A percentile compares a stretch with the other conserved stretches of the same genome.
phyloP scores from a whole-genome alignment of 92 coral and sea anemone genomes.

The Epizoanthus illoricatus region DNA sequence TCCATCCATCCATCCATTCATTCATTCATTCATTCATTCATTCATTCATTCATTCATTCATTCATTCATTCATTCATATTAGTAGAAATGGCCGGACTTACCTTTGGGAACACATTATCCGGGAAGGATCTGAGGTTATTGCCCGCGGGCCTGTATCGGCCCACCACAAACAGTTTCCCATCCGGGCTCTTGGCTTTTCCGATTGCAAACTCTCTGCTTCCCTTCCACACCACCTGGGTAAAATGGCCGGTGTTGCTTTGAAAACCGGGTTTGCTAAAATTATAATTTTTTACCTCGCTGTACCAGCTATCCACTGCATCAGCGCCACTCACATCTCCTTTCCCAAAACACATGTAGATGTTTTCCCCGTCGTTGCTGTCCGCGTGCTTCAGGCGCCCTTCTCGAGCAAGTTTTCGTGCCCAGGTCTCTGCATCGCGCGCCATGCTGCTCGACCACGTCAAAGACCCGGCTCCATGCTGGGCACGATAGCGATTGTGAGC shows the following conservation, averaged over 20 bases:
- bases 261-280: slow-evolving; percentile 68
- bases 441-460: slow-evolving; percentile 87
- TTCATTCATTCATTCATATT: too few relatives aligned
- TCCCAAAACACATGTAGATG: slow-evolving; percentile 67
- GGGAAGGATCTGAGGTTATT: slow-evolving; percentile 74
- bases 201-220: slow-evolving; percentile 69
- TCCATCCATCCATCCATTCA: too few relatives aligned
- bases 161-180: slow-evolving; percentile 86
- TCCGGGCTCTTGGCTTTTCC: slow-evolving; percentile 83
- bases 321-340: slow-evolving; percentile 61
- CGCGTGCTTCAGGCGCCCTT: slow-evolving; percentile 76
- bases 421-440: slow-evolving; percentile 95
- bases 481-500: slow-evolving; percentile 85
- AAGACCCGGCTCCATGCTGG: slow-evolving; percentile 78
- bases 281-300: slow-evolving; percentile 69
- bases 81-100: background rate
- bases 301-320: slow-evolving; percentile 92
- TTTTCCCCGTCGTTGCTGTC: slow-evolving; percentile 89
- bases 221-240: slow-evolving; percentile 90
- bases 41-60: too few relatives aligned
- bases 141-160: slow-evolving; percentile 93
- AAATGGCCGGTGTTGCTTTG: slow-evolving; percentile 86
- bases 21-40: too few relatives aligned
- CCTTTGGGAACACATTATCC: slow-evolving; percentile 75
- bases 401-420: slow-evolving; percentile 84